Evolutionary conservation across 2,113 vertebrate species (phyloP).

Genomic region (Herpailurus yagouaroundi): DNA sequence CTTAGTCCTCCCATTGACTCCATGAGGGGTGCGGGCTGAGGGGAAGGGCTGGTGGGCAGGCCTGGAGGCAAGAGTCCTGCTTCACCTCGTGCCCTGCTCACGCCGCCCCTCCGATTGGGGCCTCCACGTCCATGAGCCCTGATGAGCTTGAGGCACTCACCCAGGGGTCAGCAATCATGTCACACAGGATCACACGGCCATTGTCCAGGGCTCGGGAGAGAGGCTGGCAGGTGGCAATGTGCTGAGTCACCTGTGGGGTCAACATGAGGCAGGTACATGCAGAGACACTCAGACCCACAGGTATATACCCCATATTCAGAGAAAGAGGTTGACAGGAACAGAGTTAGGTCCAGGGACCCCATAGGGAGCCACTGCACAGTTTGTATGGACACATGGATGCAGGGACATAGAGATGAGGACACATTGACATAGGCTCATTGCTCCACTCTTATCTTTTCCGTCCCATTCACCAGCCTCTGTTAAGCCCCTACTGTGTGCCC

Average conservation of each 20-base stretch:
- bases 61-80: background rate
- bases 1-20: background rate
- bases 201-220: slow-evolving; percentile 86
- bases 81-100: background rate
- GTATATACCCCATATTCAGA: background rate
- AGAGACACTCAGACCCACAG: background rate
- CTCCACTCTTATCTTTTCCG: background rate
- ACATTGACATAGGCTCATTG: fast-evolving
- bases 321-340: background rate
- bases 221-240: slow-evolving; percentile 86
- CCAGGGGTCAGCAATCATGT: slow-evolving; percentile 88
- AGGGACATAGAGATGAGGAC: background rate
- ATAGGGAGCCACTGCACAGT: background rate
- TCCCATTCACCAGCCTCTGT: background rate
- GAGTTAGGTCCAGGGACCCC: background rate
- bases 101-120: fast-evolving
- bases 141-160: slow-evolving; percentile 73
- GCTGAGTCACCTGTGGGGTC: slow-evolving; percentile 83
- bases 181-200: slow-evolving; percentile 84
- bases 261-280: background rate
- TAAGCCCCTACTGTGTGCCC: background rate
- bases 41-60: background rate
- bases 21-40: fast-evolving
- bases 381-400: background rate
- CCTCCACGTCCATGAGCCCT: background rate